Evolutionary conservation across 2,113 vertebrate species (phyloP).

Genomic region (Symphodus melops): DNA sequence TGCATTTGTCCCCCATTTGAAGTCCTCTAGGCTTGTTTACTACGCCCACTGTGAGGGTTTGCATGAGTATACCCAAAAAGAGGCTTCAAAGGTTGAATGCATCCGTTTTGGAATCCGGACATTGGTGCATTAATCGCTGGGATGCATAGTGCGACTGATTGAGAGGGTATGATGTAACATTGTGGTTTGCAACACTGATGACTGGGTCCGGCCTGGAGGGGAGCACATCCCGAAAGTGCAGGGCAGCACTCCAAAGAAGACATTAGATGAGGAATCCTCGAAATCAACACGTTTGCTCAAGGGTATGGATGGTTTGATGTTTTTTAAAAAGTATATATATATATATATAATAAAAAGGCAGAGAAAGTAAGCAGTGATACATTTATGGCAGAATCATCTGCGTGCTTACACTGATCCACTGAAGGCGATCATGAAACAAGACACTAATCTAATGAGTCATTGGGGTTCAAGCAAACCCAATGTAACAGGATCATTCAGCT

Average conservation of each 20-base stretch:
- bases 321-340: constrained; percentile 42
- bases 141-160: constrained; percentile 59
- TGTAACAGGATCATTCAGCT: constrained; percentile 80
- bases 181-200: constrained; percentile 57
- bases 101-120: constrained; percentile 48
- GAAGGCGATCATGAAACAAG: constrained; percentile 71
- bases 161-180: constrained; percentile 62
- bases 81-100: constrained; percentile 57
- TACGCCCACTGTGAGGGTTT: constrained; percentile 26
- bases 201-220: constrained; percentile 61
- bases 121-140: constrained; percentile 57
- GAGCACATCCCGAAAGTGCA: constrained; percentile 65
- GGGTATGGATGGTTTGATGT: constrained; percentile 60
- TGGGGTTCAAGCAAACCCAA: constrained; percentile 79
- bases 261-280: constrained; percentile 66
- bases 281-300: constrained; percentile 62
- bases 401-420: constrained; percentile 62
- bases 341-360: constrained; percentile 2
- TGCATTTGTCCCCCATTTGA: constrained; percentile 18
- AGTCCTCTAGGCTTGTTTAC: constrained; percentile 37
- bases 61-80: constrained; percentile 50
- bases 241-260: constrained; percentile 61
- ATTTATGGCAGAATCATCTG: constrained; percentile 52
- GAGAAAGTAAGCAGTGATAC: constrained; percentile 34
- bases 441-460: constrained; percentile 82